Base-by-base conservation (phyloP, 2,113 vertebrate genomes). In the Stigmatopora nigra region DNA sequence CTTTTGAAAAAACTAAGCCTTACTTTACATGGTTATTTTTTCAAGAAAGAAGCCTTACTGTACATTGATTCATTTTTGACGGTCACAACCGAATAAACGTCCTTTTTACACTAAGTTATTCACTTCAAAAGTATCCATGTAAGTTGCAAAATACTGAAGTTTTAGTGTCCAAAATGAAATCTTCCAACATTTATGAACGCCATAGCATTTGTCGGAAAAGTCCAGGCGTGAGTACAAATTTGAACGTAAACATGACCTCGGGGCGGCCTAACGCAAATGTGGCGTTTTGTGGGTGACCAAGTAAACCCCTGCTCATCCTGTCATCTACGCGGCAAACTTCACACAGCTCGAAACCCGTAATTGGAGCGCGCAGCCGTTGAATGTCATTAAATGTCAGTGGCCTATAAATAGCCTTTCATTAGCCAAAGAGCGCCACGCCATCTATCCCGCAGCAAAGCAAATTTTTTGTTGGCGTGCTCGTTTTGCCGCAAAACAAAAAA, bases 341-440 rank as follows among this genome's bases (percentile, higher is more conserved):
- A 41, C 57, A 41, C 36, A 44, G 36, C 58, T 13, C 7, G 36
- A 41, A 11, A 41, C 17, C 19, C 1, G 58, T 60, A 60, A 60
- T 60, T 60, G 58, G 58, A 60, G 58, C 36, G 16, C 58, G 2
- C 0, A 17, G 38, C 58, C 10, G 9, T n/a, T 44, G 58, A 60
- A 60, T 60, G 58, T 44, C 58, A 60, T n/a, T 13, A 60, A 60
- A 60, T 60, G 57, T 41, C 57, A 60, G 53, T 17, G n/a, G 19
- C 10, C 58, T 60, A 60, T 60, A 20, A 60, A 60, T 60, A 60
- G 58, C 36, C 11, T 41, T 60, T 60, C 36, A 60, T 60, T 60
- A 60, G 58, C 58, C 10, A 58, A 35, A 38, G 35, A 41, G 16
- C 9, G 5, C 57, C 16, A 7, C 53, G 53, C 17, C 53, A 31